Evolutionary conservation across 2,888 invertebrate species (phyloP).

Genomic region (Gymnocheta viridis): DNA sequence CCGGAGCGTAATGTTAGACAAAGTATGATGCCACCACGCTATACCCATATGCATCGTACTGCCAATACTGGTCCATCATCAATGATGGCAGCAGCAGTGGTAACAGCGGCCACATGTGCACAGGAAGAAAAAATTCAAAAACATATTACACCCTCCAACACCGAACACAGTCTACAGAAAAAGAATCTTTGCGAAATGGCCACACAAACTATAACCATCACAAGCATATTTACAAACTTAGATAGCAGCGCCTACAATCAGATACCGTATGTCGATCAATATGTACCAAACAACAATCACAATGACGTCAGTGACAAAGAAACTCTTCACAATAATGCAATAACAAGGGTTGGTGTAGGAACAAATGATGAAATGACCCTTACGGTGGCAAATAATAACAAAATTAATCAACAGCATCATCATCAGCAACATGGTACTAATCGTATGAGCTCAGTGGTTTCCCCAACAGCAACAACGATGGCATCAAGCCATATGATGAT

Average conservation of each 20-base stretch:
- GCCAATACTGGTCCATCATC: conserved; percentile 85
- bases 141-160: conserved; percentile 83
- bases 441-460: conserved; percentile 17
- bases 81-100: conserved; percentile 87
- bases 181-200: conserved; percentile 82
- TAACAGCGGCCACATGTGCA: conserved; percentile 87
- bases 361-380: conserved; percentile 54
- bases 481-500: conserved; percentile 21
- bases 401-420: conserved; percentile 80
- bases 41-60: conserved; percentile 85
- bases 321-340: conserved; percentile 70
- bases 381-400: conserved; percentile 80
- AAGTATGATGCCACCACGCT: conserved; percentile 90
- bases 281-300: conserved; percentile 80
- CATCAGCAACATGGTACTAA: conserved; percentile 75
- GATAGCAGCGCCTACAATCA: conserved; percentile 78
- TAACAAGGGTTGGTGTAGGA: conserved; percentile 66
- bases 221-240: conserved; percentile 80
- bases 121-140: conserved; percentile 86
- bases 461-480: conserved; percentile 29
- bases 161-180: conserved; percentile 72
- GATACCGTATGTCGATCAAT: conserved; percentile 82
- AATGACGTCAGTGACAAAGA: conserved; percentile 62
- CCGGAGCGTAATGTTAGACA: conserved; percentile 95
- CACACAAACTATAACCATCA: conserved; percentile 81